Evolutionary conservation across 2,797 vertebrate species (phyloP).

Genomic region (Discoglossus pictus): DNA sequence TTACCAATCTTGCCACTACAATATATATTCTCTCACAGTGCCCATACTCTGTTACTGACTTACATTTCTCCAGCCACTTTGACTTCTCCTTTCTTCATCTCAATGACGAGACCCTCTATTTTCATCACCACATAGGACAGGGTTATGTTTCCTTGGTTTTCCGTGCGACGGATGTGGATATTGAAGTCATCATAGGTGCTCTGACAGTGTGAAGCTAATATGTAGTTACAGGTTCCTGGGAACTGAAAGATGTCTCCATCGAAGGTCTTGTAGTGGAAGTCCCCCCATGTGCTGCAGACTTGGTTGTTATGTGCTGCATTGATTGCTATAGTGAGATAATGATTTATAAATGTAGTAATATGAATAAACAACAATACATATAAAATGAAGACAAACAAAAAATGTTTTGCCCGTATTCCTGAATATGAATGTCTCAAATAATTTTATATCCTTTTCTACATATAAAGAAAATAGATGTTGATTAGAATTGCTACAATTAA

Average conservation of each 20-base stretch:
- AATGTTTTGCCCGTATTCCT: too few species aligned
- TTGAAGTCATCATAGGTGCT: constrained; percentile 71
- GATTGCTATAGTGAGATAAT: constrained; percentile 55
- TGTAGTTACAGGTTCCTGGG: constrained; percentile 71
- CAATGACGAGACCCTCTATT: constrained; percentile 61
- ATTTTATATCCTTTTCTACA: too few species aligned
- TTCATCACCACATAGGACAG: constrained; percentile 60
- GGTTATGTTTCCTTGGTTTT: constrained; percentile 12
- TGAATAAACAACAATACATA: background rate
- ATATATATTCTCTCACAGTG: too few species aligned
- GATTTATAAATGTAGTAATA: background rate
- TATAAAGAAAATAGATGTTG: too few species aligned
- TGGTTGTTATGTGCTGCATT: constrained; percentile 60
- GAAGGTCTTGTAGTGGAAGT: constrained; percentile 75
- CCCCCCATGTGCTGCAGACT: constrained; percentile 74
- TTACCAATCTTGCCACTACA: too few species aligned
- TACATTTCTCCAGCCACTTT: constrained; percentile 58
- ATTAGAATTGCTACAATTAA: too few species aligned
- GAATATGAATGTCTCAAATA: too few species aligned
- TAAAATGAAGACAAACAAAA: too few species aligned
- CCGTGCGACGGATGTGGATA: constrained; percentile 65
- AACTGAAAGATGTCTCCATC: constrained; percentile 68
- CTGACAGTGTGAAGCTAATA: constrained; percentile 67
- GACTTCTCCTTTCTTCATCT: constrained; percentile 54
- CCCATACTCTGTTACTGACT: constrained; percentile 1